Conservation (phyloP, 1,140 invertebrate species). For the Drosophila mojavensis region DNA sequence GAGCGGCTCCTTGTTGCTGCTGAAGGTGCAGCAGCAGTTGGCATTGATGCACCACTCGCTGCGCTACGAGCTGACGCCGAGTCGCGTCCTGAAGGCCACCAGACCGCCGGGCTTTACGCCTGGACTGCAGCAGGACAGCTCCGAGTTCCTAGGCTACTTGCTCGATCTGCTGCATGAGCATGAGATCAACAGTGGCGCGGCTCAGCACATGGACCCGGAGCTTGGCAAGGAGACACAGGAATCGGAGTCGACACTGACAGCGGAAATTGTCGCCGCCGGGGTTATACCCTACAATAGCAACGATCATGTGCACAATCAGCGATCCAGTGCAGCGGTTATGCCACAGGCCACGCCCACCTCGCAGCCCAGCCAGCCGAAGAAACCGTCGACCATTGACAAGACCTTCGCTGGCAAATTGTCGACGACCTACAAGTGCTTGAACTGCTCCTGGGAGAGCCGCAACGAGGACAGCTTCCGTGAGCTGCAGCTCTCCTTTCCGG, state of each 20-base stretch:
- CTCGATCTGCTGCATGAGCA: conserved; percentile 90
- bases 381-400: conserved; percentile 86
- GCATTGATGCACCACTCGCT: conserved; percentile 89
- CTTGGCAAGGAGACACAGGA: conserved; percentile 16
- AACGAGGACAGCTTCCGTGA: conserved; percentile 92
- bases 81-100: conserved; percentile 87
- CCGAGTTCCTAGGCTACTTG: conserved; percentile 92
- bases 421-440: conserved; percentile 89
- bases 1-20: conserved; percentile 85
- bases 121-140: conserved; percentile 93
- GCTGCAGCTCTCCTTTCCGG: conserved; percentile 92
- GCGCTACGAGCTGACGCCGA: conserved; percentile 87
- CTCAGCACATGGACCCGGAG: conserved; percentile 13
- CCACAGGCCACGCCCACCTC: conserved; percentile 20
- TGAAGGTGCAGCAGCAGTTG: conserved; percentile 90
- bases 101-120: conserved; percentile 90
- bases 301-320: conserved; percentile 31
- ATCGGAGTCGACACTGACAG: conserved; percentile 14
- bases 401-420: conserved; percentile 90
- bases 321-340: conserved; percentile 3
- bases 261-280: conserved; percentile 55
- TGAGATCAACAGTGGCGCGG: conserved; percentile 84
- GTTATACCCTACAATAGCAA: conserved; percentile 73
- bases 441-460: conserved; percentile 88
- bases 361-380: conserved; percentile 50